These are phyloP conservation scores for Melospiza georgiana DNA, from an alignment of 2,113 vertebrate genomes.

Conservation along the genomic window DNA sequence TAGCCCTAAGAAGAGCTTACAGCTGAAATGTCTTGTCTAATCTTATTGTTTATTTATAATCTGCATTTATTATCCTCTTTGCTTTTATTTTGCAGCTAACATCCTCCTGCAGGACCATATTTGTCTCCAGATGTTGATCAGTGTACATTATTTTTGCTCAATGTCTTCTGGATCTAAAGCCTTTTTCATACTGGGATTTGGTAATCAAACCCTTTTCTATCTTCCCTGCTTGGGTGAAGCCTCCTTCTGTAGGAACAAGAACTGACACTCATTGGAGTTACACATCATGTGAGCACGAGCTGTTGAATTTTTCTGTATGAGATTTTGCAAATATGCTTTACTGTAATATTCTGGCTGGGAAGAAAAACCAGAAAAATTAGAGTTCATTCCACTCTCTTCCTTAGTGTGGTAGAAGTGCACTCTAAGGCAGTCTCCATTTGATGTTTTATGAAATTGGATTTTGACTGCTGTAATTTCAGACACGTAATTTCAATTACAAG, in stretches of 20 bases:
- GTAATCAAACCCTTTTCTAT: not conserved
- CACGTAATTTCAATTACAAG: slow-evolving; percentile 48
- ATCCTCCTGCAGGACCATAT: not conserved
- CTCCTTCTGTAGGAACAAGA: not conserved
- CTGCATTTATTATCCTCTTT: slow-evolving; percentile 21
- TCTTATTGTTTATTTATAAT: not conserved
- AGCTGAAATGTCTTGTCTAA: not conserved
- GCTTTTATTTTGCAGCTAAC: slow-evolving; percentile 25
- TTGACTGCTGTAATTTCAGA: slow-evolving; percentile 48
- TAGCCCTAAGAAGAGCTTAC: slow-evolving; percentile 14
- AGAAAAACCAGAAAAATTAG: not conserved
- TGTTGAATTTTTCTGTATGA: not conserved
- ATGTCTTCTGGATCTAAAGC: not conserved
- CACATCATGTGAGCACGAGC: not conserved
- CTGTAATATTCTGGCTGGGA: not conserved
- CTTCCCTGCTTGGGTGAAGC: not conserved
- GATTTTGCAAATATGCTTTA: not conserved
- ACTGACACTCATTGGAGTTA: not conserved
- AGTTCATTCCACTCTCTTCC: not conserved
- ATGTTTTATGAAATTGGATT: slow-evolving; percentile 55
- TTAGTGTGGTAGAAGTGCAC: slow-evolving; percentile 12
- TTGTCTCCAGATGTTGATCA: slow-evolving; percentile 7
- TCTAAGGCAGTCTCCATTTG: slow-evolving; percentile 21
- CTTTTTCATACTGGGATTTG: not conserved
- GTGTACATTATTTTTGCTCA: not conserved